Percentiles rank a stretch among this genome's conserved stretches.
Evolutionary conservation across 1,140 invertebrate species (phyloP).

Genomic region (Bradynema listronoti): DNA sequence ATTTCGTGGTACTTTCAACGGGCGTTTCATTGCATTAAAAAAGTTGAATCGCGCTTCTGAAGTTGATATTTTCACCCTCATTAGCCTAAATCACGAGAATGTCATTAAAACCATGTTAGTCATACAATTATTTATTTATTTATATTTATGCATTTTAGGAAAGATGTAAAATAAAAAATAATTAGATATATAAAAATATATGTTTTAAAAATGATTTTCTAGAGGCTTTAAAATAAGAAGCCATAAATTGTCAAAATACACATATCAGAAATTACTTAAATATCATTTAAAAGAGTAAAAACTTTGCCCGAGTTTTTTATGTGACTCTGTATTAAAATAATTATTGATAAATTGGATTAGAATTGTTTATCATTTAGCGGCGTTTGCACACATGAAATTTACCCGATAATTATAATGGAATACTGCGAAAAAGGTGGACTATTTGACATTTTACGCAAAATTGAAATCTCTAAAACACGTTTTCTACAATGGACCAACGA

Average conservation of each 20-base stretch:
- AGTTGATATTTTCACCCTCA: slow-evolving; percentile 84
- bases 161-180: too few relatives aligned
- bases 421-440: slow-evolving; percentile 38
- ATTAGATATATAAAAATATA: too few relatives aligned
- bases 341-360: neutral
- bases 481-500: slow-evolving; percentile 69
- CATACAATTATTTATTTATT: neutral
- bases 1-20: slow-evolving; percentile 72
- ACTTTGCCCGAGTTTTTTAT: neutral
- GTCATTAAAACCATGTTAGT: slow-evolving; percentile 75
- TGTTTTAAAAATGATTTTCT: too few relatives aligned
- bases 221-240: too few relatives aligned
- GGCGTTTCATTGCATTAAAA: slow-evolving; percentile 65
- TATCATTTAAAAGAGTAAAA: slow-evolving; percentile 8
- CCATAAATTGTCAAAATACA: too few relatives aligned
- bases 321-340: neutral
- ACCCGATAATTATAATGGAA: slow-evolving; percentile 41
- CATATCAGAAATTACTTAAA: neutral
- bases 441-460: slow-evolving; percentile 72
- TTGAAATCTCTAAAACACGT: slow-evolving; percentile 73
- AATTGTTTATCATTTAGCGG: slow-evolving; percentile 17
- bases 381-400: slow-evolving; percentile 45
- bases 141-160: too few relatives aligned
- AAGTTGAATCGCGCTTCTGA: slow-evolving; percentile 84
- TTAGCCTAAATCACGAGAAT: slow-evolving; percentile 90